A percentile compares a stretch with the other conserved stretches of the same genome.
Conservation (phyloP, 1,140 invertebrate species). For the Listronotus oregonensis region DNA sequence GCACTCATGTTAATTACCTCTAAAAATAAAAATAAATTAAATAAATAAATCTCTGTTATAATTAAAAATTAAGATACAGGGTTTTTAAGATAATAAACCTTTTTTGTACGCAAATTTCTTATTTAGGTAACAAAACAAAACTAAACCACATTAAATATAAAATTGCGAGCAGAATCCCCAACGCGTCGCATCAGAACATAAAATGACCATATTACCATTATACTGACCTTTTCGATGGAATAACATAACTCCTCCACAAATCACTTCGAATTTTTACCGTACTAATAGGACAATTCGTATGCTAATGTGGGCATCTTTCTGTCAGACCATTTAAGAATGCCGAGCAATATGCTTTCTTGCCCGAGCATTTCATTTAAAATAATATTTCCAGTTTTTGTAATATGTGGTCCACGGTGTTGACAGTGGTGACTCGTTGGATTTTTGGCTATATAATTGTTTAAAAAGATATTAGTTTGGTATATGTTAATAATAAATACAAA, state of each 20-base stretch:
- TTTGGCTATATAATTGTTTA: too few relatives aligned
- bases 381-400: slow-evolving; percentile 38
- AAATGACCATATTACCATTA: slow-evolving; percentile 21
- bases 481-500: too few relatives aligned
- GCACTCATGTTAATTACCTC: too few relatives aligned
- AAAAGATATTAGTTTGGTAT: too few relatives aligned
- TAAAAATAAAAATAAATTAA: too few relatives aligned
- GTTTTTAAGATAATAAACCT: too few relatives aligned
- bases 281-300: slow-evolving; percentile 40
- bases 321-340: slow-evolving; percentile 30
- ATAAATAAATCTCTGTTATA: too few relatives aligned
- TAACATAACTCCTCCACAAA: slow-evolving; percentile 34
- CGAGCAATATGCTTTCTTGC: slow-evolving; percentile 33
- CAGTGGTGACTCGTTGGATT: slow-evolving; percentile 8
- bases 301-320: slow-evolving; percentile 33
- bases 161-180: slow-evolving; percentile 2
- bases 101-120: too few relatives aligned
- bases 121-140: neutral
- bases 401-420: slow-evolving; percentile 6
- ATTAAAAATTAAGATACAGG: too few relatives aligned
- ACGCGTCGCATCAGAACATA: slow-evolving; percentile 5
- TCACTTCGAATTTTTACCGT: slow-evolving; percentile 39
- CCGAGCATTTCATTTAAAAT: slow-evolving; percentile 37
- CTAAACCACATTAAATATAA: neutral
- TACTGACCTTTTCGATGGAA: slow-evolving; percentile 25